A percentile compares a stretch with the other conserved stretches of the same genome.
Conservation (phyloP, 2,888 invertebrate genomes). For the Ypsolopha sequella region DNA sequence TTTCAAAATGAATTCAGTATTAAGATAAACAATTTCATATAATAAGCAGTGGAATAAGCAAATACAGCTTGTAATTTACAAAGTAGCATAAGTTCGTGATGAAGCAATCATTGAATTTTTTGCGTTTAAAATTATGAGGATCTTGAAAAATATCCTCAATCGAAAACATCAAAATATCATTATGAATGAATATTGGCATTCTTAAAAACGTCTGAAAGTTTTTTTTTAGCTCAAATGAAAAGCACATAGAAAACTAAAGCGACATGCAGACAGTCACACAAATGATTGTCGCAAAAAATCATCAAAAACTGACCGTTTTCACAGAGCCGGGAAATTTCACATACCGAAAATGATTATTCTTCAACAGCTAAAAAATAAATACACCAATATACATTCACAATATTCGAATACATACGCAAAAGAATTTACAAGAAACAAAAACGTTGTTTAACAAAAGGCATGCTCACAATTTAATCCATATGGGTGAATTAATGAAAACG, state of each 20-base stretch:
- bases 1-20: too few species aligned
- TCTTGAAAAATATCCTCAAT: not conserved
- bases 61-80: too few species aligned
- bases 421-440: constrained; percentile 7
- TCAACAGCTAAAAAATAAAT: constrained; percentile 69
- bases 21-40: too few species aligned
- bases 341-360: constrained; percentile 71
- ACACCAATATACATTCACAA: constrained; percentile 66
- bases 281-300: constrained; percentile 18
- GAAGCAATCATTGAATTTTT: too few species aligned
- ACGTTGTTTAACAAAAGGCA: not conserved
- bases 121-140: not conserved
- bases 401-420: constrained; percentile 8
- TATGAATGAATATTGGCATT: constrained; percentile 55
- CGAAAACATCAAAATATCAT: constrained; percentile 3
- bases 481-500: too few species aligned
- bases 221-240: constrained; percentile 12
- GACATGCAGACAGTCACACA: constrained; percentile 56
- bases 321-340: constrained; percentile 68
- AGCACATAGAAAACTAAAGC: constrained; percentile 24
- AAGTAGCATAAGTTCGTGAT: too few species aligned
- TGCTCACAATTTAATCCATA: constrained; percentile 6
- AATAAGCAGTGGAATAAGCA: too few species aligned
- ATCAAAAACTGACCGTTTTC: constrained; percentile 60
- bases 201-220: not conserved